A percentile compares a stretch with the other conserved stretches of the same genome.
Conservation (phyloP, 53 echinoderm and acorn worm species). For the Apostichopus leukothele region DNA sequence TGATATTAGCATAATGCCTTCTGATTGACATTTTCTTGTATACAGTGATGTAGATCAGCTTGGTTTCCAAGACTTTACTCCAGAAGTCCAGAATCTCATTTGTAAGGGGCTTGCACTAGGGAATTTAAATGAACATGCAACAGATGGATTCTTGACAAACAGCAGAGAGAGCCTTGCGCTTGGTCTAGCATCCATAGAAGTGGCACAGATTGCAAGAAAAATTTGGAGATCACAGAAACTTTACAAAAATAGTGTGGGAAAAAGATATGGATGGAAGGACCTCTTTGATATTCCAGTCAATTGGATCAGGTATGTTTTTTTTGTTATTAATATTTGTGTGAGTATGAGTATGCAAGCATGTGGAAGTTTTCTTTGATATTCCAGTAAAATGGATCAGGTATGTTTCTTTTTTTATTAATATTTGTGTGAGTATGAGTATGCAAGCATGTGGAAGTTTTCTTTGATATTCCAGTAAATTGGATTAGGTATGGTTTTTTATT, state of each 20-base stretch:
- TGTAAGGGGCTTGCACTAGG: constrained; percentile 68
- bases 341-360: no score
- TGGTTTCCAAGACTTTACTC: constrained; percentile 64
- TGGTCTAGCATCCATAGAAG: constrained; percentile 80
- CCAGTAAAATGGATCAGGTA: constrained; percentile 91
- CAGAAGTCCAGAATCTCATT: constrained; percentile 61
- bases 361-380: constrained; percentile 53
- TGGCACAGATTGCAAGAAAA: constrained; percentile 74
- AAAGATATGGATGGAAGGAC: constrained; percentile 83
- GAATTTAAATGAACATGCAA: constrained; percentile 69
- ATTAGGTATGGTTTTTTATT: constrained; percentile 57
- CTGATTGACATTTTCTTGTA: not conserved
- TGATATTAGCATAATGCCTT: no score
- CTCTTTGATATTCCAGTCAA: constrained; percentile 78
- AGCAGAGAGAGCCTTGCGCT: constrained; percentile 73
- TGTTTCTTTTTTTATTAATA: not conserved
- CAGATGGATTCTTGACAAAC: constrained; percentile 88
- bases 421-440: no score
- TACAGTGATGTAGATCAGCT: constrained; percentile 82
- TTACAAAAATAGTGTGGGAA: constrained; percentile 55
- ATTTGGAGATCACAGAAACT: constrained; percentile 57
- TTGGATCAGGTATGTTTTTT: constrained; percentile 75
- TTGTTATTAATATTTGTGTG: no score
- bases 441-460: not conserved
- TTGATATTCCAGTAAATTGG: constrained; percentile 86